Evolutionary conservation across 2,888 invertebrate species (phyloP), one percentile per base, ranked within the genome.

Genomic region (Dryobota labecula): DNA sequence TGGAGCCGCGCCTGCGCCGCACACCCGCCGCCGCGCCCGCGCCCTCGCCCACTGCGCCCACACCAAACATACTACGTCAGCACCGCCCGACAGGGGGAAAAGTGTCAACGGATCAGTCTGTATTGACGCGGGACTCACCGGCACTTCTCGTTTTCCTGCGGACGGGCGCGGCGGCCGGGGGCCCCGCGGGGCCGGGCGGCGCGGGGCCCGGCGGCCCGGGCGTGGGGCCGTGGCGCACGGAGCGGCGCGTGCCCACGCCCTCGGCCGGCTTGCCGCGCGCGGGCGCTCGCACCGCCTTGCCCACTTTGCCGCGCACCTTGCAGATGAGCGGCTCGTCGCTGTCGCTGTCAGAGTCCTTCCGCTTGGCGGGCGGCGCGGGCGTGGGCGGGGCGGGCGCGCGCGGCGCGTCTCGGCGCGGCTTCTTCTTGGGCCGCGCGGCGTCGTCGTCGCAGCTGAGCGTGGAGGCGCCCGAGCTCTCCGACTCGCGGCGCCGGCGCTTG

Each of bases 241-340:
- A 96, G 62, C 97, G 92, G 63, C 97, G 90, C 72, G 97, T 96
- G 74, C 96, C 96, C 58, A 96, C 95, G 70, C 96, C 96, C 85
- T 96, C 96, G 85, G 80, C 87, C 27, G 86, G 87, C 82, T 90
- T 89, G 62, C 74, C 81, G 58, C 78, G 76, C 78, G 70, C 73
- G 64, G 78, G 70, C 53, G 45, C 72, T 41, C 80, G 86, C 84
- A 77, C 79, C 73, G 83, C 65, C 86, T 85, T 61, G 75, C 33
- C 78, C 69, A 61, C 89, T 84, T 94, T 95, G 70, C 94, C 95
- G 65, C 98, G 95, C 92, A 97, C 97, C 94, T 98, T 96, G 85
- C 97, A 97, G 81, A 98, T 97, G 73, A 98, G 94, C 70, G 98
- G 98, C 93, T 98, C 98, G 91, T 98, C 98, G 80, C 97, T 97